Evolutionary conservation across 2,888 invertebrate genomes (phyloP), one percentile per base, ranked within the genome.

Genomic region (Lasiommata megera): DNA sequence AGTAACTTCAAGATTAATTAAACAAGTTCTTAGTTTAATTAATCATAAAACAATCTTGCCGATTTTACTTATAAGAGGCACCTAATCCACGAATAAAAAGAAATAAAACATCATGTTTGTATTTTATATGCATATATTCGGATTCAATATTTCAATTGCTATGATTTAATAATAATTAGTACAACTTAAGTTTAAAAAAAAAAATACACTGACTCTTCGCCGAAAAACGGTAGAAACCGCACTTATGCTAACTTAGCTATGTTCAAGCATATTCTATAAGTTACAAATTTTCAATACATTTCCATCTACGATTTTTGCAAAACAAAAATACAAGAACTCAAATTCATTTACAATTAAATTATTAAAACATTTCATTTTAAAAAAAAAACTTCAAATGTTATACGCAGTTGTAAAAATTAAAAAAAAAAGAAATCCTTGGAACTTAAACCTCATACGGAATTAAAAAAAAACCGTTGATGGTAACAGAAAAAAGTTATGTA

Each of bases 41-140:
- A n/a, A n/a, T n/a, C n/a, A n/a, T n/a, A n/a, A n/a, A n/a, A n/a
- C n/a, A n/a, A n/a, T n/a, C n/a, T n/a, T n/a, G n/a, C n/a, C n/a
- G n/a, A n/a, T n/a, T n/a, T n/a, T n/a, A n/a, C n/a, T n/a, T n/a
- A n/a, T n/a, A n/a, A n/a, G n/a, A n/a, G n/a, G n/a, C n/a, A n/a
- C n/a, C n/a, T 23, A 23, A 23, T 23, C 23, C 7, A 7, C 6
- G 17, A 6, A 16, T 8, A 17, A 44, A 50, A 36, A n/a, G 28
- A 61, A 62, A 57, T 60, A 36, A 62, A 62, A 62, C 52, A 52
- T 47, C 44, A 36, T 31, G 36, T 37, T 16, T 60, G 57, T 58
- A 60, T 87, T 89, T 86, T 87, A 86, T 87, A 88, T 86, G 88
- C 84, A 87, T 90, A 89, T 89, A 89, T 88, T 89, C 86, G 83